phyloP scores from a whole-genome alignment of 2,888 invertebrate species.

The Actias luna region DNA sequence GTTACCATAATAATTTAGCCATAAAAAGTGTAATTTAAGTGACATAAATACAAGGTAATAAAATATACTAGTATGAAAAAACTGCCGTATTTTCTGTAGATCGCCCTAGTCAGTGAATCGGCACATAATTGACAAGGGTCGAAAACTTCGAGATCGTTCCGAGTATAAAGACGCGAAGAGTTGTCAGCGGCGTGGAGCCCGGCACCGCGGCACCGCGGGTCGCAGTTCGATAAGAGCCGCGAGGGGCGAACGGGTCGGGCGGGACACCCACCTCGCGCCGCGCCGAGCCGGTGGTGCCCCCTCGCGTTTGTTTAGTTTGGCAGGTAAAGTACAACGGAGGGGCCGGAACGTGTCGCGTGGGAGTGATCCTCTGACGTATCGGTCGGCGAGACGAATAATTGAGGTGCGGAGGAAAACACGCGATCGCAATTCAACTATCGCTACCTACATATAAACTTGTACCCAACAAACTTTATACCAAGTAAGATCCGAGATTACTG shows the following conservation, averaged over 20 bases:
- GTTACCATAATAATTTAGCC: too few relatives aligned
- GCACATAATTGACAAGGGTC: conserved; percentile 47
- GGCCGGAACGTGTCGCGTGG: conserved; percentile 50
- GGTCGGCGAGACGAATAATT: conserved; percentile 44
- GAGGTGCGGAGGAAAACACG: conserved; percentile 43
- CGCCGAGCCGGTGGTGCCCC: background rate
- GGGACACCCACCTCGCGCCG: conserved; percentile 19
- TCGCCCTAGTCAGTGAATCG: conserved; percentile 38
- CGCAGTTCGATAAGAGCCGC: conserved; percentile 50
- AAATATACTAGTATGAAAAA: background rate
- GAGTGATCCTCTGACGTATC: conserved; percentile 53
- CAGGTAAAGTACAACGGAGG: conserved; percentile 64
- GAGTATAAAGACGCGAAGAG: conserved; percentile 26
- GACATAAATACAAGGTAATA: background rate
- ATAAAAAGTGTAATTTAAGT: too few relatives aligned
- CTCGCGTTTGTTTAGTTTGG: conserved; percentile 56
- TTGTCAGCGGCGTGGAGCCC: conserved; percentile 41
- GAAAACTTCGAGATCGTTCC: conserved; percentile 42
- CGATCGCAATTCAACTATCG: conserved; percentile 14
- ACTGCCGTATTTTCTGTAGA: background rate
- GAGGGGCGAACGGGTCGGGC: conserved; percentile 28
- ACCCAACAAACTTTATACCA: background rate
- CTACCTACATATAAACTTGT: conserved; percentile 2
- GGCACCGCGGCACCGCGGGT: conserved; percentile 49
- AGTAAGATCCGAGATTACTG: too few relatives aligned